Percentiles rank a stretch among this genome's conserved stretches.
phyloP scores from a whole-genome alignment of 2,113 vertebrate species.

The Etheostoma spectabile region DNA sequence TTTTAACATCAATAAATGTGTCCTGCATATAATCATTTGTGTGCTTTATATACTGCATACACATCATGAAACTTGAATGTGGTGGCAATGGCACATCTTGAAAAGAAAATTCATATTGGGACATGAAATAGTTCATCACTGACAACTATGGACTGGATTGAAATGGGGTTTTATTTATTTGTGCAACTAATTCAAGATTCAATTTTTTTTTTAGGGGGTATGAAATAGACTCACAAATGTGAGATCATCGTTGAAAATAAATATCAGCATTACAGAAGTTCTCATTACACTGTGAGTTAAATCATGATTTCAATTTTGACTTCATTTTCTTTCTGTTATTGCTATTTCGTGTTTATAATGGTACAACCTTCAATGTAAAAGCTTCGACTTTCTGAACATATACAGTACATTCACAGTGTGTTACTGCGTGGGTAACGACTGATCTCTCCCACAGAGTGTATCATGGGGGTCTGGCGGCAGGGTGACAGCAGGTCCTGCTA shows the following conservation, averaged over 20 bases:
- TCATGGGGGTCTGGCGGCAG: constrained; percentile 52
- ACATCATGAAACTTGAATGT: background rate
- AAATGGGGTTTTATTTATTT: background rate
- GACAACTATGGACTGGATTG: background rate
- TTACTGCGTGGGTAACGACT: constrained; percentile 7
- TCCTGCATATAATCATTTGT: background rate
- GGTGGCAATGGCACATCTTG: background rate
- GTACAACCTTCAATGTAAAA: background rate
- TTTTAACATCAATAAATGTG: background rate
- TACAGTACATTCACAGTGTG: background rate
- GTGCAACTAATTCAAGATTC: background rate
- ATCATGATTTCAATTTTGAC: background rate
- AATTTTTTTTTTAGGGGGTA: background rate
- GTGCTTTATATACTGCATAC: background rate
- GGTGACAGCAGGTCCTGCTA: constrained; percentile 74
- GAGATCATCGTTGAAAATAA: background rate
- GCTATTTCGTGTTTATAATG: background rate
- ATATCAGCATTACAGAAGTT: background rate
- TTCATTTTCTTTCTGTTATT: background rate
- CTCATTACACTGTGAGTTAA: background rate
- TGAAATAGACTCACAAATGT: background rate
- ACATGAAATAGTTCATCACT: background rate
- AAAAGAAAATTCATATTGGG: background rate
- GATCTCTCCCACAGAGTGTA: constrained; percentile 56
- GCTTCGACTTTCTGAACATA: background rate